Conservation (phyloP, 2,797 vertebrate genomes). For the Galago senegalensis region DNA sequence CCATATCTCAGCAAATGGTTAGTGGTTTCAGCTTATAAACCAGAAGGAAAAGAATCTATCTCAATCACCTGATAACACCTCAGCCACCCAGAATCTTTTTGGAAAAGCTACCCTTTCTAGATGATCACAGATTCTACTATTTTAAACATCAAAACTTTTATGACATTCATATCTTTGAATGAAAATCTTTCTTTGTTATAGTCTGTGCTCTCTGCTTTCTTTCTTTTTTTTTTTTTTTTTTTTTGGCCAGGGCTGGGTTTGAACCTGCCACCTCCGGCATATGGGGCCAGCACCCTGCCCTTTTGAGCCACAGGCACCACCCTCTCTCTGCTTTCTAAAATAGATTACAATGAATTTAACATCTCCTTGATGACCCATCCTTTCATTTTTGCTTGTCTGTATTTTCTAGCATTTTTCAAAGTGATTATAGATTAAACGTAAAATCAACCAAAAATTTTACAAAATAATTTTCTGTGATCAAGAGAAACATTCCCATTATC, state of each 20-base stretch:
- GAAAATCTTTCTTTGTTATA: constrained; percentile 3
- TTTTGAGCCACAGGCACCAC: too few relatives aligned
- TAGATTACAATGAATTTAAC: neutral
- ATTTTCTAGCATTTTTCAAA: constrained; percentile 53
- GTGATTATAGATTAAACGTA: neutral
- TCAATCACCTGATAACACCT: neutral
- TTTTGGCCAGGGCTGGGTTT: too few relatives aligned
- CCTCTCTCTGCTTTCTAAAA: constrained; percentile 12
- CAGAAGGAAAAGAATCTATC: neutral
- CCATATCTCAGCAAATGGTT: neutral
- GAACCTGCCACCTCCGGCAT: too few relatives aligned
- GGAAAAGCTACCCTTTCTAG: constrained; percentile 8
- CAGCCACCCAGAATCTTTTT: constrained; percentile 4
- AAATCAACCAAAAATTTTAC: constrained; percentile 34
- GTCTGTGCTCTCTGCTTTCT: neutral
- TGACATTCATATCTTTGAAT: neutral
- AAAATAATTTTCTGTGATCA: constrained; percentile 1
- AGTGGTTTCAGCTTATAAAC: neutral
- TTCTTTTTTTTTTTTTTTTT: neutral
- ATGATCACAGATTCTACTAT: neutral
- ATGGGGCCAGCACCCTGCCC: too few relatives aligned
- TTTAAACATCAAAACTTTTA: neutral
- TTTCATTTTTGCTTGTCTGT: constrained; percentile 14
- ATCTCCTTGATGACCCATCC: constrained; percentile 8
- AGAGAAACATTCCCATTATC: constrained; percentile 44